Evolutionary conservation across 2,797 vertebrate species (phyloP), one percentile per base, ranked within the genome.

Genomic region (Chromobotia macracanthus): DNA sequence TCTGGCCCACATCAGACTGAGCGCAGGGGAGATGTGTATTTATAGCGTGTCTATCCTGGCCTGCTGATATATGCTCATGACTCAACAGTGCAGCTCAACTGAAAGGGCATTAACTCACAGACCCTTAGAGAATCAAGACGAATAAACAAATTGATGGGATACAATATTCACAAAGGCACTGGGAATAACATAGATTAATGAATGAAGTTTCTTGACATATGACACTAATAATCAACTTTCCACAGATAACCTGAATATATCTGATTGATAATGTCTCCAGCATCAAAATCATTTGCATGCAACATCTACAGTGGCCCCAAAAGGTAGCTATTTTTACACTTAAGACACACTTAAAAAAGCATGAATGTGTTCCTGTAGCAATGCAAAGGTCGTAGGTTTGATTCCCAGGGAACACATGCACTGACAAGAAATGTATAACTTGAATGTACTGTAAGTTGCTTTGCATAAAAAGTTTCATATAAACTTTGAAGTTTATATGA

Each of bases 11-110:
- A 84, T 88, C 87, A 87, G 88, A 84, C 82, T 74, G 75, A 28
- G 83, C 80, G 78, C 83, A 89, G 83, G 84, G 86, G 80, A 83
- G 80, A 72, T 58, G 75, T 80, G 81, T 93, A 94, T 94, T 91
- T 89, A 92, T 94, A 93, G 91, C 81, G 18, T 15, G 79, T 87
- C 87, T 86, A 84, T 91, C 88, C 87, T 64, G 81, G 83, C 85
- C 86, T 87, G 55, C 87, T 83, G 84, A 83, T 84, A 82, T 85
- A 88, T 87, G 84, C 87, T 86, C 86, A 83, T 83, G 84, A 89
- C 86, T 80, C 80, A 23, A 60, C 81, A 80, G 79, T 80, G 72
- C 58, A 19, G 63, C 72, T 77, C 38, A 60, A 82, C 72, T 58
- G 35, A 77, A 73, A 55, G 61, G 66, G 73, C 48, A 82, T 72